phyloP scores from a whole-genome alignment of 2,888 invertebrate genomes.

The Mythimna vitellina region DNA sequence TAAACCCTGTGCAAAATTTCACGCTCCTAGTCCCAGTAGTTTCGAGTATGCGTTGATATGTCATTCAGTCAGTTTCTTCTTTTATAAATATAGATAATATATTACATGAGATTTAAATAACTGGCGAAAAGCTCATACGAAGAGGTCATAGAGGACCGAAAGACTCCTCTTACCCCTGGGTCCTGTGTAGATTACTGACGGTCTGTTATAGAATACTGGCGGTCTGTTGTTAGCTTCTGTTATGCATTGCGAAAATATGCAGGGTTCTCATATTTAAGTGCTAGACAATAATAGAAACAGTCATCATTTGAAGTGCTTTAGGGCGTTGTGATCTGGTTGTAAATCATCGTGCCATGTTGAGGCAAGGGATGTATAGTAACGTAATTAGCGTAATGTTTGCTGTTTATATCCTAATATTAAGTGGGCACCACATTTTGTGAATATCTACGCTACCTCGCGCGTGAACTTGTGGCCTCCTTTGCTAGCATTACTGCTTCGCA shows the following conservation, averaged over 20 bases:
- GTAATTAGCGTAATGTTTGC: conserved; percentile 28
- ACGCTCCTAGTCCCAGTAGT: too few relatives aligned
- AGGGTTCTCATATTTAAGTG: conserved; percentile 51
- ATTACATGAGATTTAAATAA: background rate
- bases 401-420: conserved; percentile 29
- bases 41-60: too few relatives aligned
- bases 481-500: too few relatives aligned
- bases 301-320: conserved; percentile 43
- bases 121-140: background rate
- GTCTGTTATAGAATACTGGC: background rate
- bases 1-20: too few relatives aligned
- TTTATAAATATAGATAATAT: too few relatives aligned
- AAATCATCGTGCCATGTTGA: conserved; percentile 55
- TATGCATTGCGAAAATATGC: conserved; percentile 11
- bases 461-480: too few relatives aligned
- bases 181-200: too few relatives aligned
- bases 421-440: conserved; percentile 25
- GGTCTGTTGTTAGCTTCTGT: background rate
- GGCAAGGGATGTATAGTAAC: conserved; percentile 45
- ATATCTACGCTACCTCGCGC: too few relatives aligned
- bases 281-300: conserved; percentile 63
- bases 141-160: too few relatives aligned
- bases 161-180: too few relatives aligned
- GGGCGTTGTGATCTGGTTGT: conserved; percentile 58
- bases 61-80: too few relatives aligned